phyloP scores from a whole-genome alignment of 35 echinoderm and acorn worm species.

The Ptychodera flava region DNA sequence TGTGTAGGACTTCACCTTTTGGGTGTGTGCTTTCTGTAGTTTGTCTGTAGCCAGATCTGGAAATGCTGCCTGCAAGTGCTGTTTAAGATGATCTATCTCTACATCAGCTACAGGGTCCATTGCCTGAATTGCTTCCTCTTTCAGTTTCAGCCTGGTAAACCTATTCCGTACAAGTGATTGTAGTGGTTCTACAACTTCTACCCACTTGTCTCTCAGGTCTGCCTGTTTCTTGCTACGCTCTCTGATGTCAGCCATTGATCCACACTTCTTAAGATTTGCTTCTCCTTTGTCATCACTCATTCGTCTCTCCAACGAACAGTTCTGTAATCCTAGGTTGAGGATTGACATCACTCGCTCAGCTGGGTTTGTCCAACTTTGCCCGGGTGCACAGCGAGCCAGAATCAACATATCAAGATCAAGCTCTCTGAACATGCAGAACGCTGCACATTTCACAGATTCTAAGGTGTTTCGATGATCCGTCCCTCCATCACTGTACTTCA shows the following conservation, averaged over 20 bases:
- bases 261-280: background rate
- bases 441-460: background rate
- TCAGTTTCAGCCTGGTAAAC: background rate
- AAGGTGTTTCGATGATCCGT: background rate
- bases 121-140: background rate
- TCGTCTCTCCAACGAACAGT: background rate
- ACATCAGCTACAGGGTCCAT: background rate
- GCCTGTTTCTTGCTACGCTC: background rate
- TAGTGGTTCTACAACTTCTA: background rate
- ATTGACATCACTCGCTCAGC: slow-evolving; percentile 22
- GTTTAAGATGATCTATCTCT: background rate
- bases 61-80: background rate
- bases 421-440: slow-evolving; percentile 4
- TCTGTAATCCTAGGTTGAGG: background rate
- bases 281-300: background rate
- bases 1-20: no score
- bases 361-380: slow-evolving; percentile 27
- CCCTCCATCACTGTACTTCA: slow-evolving; percentile 19
- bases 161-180: background rate
- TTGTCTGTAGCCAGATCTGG: background rate
- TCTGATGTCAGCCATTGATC: background rate
- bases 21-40: background rate
- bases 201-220: background rate
- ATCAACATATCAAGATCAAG: slow-evolving; percentile 27
- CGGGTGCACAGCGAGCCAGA: slow-evolving; percentile 12